Base-by-base conservation (phyloP, 2,888 invertebrate species). In the Rotaria magnacalcarata region DNA sequence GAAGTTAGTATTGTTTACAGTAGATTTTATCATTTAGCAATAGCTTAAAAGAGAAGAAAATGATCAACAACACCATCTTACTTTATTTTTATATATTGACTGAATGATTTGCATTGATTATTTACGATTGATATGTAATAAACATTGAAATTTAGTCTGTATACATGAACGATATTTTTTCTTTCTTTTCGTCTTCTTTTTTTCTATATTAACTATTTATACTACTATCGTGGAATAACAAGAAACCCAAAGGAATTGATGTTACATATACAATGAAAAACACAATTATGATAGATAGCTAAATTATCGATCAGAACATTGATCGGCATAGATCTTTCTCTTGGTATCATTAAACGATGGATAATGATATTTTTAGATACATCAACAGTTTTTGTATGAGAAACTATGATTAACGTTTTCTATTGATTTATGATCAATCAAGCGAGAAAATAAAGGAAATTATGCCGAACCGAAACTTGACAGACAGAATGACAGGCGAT, bases 21-120 rank as follows among this genome's bases (percentile, higher is more conserved):
- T 56, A 1, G 24, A 24, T 67, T 34, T 27, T 14, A 41, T 27
- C 11, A 67, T 10, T 67, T 6, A 67, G 3, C 10, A 67, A 34
- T 27, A 34, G 27, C 34, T 54, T 21, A 34, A 2, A 7, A 67
- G 34, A 34, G 1, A 41, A 34, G 27, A 34, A 67, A 67, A 67
- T 67, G 34, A 34, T 67, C 27, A 34, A 67, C 16, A 67, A 41
- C 19, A 67, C 34, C 34, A 34, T 67, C 67, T 34, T 21, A 19
- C 34, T 67, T 67, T 56, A 8, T 21, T 56, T 56, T 24, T 56
- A 8, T 56, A 8, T 56, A 24, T 8, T 56, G 24, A 56, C 6
- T 56, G 24, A 56, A 56, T 56, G 24, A 56, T 34, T 67, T 67
- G 34, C 67, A 67, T 67, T 67, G 67, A 67, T 67, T 67, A 67